Evolutionary conservation across 2,797 vertebrate species (phyloP).

Genomic region (Austrolebias charrua): DNA sequence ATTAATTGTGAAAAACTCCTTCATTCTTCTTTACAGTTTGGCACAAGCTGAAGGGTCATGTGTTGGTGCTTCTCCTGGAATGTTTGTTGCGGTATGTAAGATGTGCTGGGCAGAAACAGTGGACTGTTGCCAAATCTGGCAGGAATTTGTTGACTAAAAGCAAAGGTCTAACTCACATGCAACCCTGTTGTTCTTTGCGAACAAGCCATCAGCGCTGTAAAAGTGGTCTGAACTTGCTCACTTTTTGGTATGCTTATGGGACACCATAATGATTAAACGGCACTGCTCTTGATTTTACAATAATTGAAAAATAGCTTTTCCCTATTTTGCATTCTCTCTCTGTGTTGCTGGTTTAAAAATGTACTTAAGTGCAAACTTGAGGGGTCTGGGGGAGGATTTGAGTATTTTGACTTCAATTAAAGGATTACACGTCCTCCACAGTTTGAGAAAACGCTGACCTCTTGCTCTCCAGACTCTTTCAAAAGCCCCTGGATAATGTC

Average conservation of each 20-base stretch:
- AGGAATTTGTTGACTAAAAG: conserved; percentile 79
- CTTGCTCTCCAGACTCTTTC: conserved; percentile 33
- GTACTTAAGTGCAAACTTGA: conserved; percentile 24
- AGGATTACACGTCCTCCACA: conserved; percentile 41
- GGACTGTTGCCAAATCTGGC: conserved; percentile 76
- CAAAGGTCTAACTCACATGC: conserved; percentile 63
- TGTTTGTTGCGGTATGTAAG: conserved; percentile 71
- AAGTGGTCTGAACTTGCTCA: conserved; percentile 44
- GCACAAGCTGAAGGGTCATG: conserved; percentile 39
- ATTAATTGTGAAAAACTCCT: conserved; percentile 16
- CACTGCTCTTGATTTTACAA: conserved; percentile 1
- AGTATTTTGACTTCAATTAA: conserved; percentile 46
- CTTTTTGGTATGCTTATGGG: conserved; percentile 11
- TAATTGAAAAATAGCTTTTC: conserved; percentile 1
- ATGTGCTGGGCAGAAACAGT: conserved; percentile 67
- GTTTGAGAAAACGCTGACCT: conserved; percentile 53
- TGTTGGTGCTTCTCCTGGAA: conserved; percentile 67
- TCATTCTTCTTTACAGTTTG: conserved; percentile 40
- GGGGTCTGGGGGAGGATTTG: conserved; percentile 4
- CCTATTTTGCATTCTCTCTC: conserved; percentile 8
- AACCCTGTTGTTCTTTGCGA: conserved; percentile 70
- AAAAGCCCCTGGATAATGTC: conserved; percentile 51
- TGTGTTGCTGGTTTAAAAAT: conserved; percentile 26
- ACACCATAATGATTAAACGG: conserved; percentile 27
- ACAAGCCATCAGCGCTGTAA: conserved; percentile 54